Percentiles rank a stretch among this genome's conserved stretches.
phyloP scores from a whole-genome alignment of 1,140 invertebrate genomes.

The Bombus picipes region DNA sequence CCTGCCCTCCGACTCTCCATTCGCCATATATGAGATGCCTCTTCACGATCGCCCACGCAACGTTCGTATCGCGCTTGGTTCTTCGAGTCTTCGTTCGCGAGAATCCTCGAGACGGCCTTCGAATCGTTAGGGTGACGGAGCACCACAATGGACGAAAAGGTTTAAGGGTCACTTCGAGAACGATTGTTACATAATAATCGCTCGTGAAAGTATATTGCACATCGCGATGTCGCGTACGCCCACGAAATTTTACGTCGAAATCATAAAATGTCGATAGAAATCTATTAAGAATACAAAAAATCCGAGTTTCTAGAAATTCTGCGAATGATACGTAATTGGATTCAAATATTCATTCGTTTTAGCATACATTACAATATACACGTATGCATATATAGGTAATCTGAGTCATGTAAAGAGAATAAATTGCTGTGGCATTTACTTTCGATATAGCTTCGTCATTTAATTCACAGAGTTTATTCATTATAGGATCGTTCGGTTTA shows the following conservation, averaged over 20 bases:
- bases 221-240: background rate
- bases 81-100: conserved; percentile 32
- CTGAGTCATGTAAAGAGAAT: no score
- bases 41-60: conserved; percentile 63
- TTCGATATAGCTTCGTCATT: background rate
- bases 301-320: background rate
- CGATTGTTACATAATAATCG: conserved; percentile 35
- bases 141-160: conserved; percentile 26
- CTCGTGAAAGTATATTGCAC: conserved; percentile 30
- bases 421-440: background rate
- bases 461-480: background rate
- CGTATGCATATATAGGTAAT: no score
- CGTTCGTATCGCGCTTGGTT: conserved; percentile 45
- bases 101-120: conserved; percentile 45
- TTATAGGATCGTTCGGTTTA: background rate
- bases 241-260: background rate
- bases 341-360: no score
- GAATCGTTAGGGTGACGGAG: conserved; percentile 28
- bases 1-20: conserved; percentile 35
- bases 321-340: no score
- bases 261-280: background rate
- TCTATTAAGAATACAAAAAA: background rate
- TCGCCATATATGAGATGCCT: conserved; percentile 63
- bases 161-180: conserved; percentile 51
- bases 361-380: no score